These are phyloP conservation scores for Pseudococcus viburni DNA, from an alignment of 2,888 invertebrate genomes.

Conservation along the genomic window DNA sequence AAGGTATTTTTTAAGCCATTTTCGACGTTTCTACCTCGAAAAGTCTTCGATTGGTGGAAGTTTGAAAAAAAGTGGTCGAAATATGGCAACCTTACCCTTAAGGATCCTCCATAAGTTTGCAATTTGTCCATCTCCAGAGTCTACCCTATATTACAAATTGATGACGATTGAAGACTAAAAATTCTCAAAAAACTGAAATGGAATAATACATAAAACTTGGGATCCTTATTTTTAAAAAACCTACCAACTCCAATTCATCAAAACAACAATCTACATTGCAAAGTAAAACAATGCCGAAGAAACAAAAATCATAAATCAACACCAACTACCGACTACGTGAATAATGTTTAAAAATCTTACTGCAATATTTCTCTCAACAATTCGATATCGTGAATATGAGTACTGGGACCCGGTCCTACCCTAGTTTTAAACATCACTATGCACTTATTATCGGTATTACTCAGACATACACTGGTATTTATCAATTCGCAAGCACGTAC, in stretches of 20 bases:
- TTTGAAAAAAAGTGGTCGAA: too few species aligned
- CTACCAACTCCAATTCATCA: not conserved
- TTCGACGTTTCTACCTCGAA: too few species aligned
- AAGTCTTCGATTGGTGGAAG: too few species aligned
- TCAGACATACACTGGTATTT: not conserved
- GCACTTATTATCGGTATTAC: too few species aligned
- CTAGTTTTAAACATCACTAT: not conserved
- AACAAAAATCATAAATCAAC: not conserved
- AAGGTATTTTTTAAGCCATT: too few species aligned
- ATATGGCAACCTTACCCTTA: too few species aligned
- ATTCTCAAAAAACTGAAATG: too few species aligned
- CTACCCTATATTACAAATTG: too few species aligned
- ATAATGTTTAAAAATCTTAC: not conserved
- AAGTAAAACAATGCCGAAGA: not conserved
- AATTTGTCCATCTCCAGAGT: too few species aligned
- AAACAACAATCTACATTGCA: not conserved
- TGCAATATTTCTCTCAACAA: not conserved
- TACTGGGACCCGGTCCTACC: not conserved
- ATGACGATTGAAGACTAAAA: too few species aligned
- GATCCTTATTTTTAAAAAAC: not conserved
- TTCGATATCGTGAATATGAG: not conserved
- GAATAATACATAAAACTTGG: too few species aligned
- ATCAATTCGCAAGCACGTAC: constrained; percentile 6
- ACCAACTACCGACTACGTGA: not conserved
- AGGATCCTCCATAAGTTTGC: too few species aligned